Evolutionary conservation across 2,113 vertebrate genomes (phyloP), one percentile per base, ranked within the genome.

Genomic region (Gavia stellata): DNA sequence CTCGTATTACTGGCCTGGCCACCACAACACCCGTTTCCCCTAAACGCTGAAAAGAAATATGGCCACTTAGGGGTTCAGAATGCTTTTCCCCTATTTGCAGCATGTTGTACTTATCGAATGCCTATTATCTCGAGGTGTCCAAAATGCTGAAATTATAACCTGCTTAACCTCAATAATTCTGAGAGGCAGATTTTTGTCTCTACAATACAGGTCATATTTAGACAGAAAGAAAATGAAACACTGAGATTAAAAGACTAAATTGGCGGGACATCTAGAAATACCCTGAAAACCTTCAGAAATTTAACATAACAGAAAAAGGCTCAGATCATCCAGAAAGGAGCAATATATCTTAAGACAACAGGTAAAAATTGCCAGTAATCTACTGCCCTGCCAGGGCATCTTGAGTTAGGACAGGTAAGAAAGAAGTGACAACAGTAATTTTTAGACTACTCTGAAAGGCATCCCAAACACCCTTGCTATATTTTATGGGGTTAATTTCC

Each of bases 111-210:
- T 58, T 66, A 74, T 36, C 3, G 5, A 94, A 81, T 4, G 2
- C 5, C 49, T 65, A 52, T 89, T 85, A 85, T 28, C 47, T 55
- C 15, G 24, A 70, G 53, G 26, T 85, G 53, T 83, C 84, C 55
- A 77, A 86, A 95, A 94, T 59, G 38, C 74, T 95, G 92, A 72
- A 92, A 94, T 77, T 87, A 80, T 58, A 91, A 91, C 58, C 38
- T 71, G n/a, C 18, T 90, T 81, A 74, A 90, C 40, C 55, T 88
- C 62, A 74, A 12, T 34, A 86, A 86, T 83, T 92, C 59, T 24
- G 31, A 75, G 13, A 62, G 26, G 29, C 7, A 53, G 67, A 17
- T 77, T 85, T 79, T 68, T 65, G 36, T 78, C 42, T 73, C 55
- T 50, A 45, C 11, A 88, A 66, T 36, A 77, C 4, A 34, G 34